Conservation (phyloP, 2,888 invertebrate species). For the Drosophila suboccidentalis region DNA sequence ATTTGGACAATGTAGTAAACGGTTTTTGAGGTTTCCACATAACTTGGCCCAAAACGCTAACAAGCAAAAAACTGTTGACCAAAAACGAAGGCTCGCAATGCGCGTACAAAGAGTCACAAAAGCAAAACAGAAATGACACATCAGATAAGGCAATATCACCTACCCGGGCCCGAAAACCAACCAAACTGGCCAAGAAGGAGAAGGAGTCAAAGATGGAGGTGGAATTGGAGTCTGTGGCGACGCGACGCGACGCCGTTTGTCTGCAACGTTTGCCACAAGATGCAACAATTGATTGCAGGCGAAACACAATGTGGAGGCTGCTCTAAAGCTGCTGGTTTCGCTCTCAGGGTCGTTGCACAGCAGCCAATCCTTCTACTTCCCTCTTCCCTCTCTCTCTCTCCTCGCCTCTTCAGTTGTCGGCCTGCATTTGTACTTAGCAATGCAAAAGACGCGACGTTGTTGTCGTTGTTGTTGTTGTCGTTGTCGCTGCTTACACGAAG, state of each 20-base stretch:
- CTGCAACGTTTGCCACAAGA: conserved; percentile 69
- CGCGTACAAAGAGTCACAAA: conserved; percentile 75
- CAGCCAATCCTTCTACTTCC: conserved; percentile 21
- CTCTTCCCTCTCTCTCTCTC: neutral
- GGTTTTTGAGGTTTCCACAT: conserved; percentile 55
- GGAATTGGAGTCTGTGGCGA: conserved; percentile 36
- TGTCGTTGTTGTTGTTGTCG: conserved; percentile 19
- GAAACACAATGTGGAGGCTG: conserved; percentile 47
- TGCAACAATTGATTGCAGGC: conserved; percentile 83
- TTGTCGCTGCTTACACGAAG: conserved; percentile 59
- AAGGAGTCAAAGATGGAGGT: neutral
- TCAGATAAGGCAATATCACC: conserved; percentile 85
- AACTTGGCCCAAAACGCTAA: conserved; percentile 62
- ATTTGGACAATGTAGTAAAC: conserved; percentile 69
- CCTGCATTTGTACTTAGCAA: conserved; percentile 73
- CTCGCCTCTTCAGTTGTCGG: conserved; percentile 12
- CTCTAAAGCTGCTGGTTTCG: conserved; percentile 21
- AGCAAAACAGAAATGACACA: conserved; percentile 83
- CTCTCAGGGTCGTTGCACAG: conserved; percentile 71
- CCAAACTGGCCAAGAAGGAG: conserved; percentile 17
- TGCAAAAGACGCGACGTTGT: conserved; percentile 65
- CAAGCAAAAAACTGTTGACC: conserved; percentile 74
- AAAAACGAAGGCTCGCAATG: conserved; percentile 58
- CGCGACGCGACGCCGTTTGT: conserved; percentile 61
- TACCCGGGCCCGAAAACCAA: conserved; percentile 55